Evolutionary conservation across 2,113 vertebrate genomes (phyloP), one percentile per base, ranked within the genome.

Genomic region (Pyxicephalus adspersus): DNA sequence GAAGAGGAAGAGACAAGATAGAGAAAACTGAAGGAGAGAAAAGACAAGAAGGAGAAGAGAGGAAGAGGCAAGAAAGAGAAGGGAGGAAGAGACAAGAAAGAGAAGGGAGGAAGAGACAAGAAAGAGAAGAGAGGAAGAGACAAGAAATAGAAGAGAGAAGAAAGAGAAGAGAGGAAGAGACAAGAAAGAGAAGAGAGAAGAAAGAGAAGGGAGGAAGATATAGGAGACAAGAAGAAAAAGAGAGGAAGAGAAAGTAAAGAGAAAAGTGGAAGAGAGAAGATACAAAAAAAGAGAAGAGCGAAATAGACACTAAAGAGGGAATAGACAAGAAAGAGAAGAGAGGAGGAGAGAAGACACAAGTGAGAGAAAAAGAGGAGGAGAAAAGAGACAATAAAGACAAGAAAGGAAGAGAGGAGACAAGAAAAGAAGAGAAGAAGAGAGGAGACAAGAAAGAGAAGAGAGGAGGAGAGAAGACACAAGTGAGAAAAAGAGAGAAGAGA

Each of bases 21-120:
- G 22, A 58, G 83, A 83, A 25, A 63, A n/a, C n/a, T 81, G 72
- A 81, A 16, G 17, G 0, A 25, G 57, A 64, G 67, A 58, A 61
- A 7, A 11, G 11, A 29, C 0, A 26, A 31, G 76, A 73, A 85
- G 79, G 19, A 20, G 6, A 22, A n/a, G 20, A 20, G 61, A 13
- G 83, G 64, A 28, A 64, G 26, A 23, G 26, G 22, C 26, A 28
- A 2, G 19, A 3, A 28, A 64, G 17, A 13, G 8, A 64, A 28
- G 68, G 5, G 6, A 58, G 6, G 23, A 38, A 84, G 0, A 19
- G 52, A 81, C 76, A 81, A 73, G 51, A 25, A 73, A 22, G 19
- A 81, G 82, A 22, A 0, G 6, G 23, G 9, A 16, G 4, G 17
- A 18, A 6, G 20, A 20, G 31, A 0, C 3, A 3, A n/a, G 45